These are phyloP conservation scores for Drosophila grimshawi DNA, from an alignment of 1,140 invertebrate species.

Conservation along the genomic window DNA sequence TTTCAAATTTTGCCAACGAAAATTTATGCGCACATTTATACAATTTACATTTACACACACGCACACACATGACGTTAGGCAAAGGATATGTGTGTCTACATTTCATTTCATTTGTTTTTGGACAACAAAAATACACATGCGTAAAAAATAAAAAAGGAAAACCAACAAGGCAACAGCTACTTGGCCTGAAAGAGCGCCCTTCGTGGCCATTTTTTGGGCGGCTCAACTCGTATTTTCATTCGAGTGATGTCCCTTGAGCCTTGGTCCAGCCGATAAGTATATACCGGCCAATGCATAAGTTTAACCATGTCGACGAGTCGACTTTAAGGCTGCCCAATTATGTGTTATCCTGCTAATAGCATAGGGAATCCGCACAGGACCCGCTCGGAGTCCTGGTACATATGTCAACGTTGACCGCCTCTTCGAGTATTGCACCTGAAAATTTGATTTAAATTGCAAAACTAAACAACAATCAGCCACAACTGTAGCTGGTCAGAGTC, in stretches of 20 bases:
- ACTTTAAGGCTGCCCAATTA: constrained; percentile 44
- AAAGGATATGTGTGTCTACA: constrained; percentile 76
- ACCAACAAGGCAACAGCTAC: constrained; percentile 22
- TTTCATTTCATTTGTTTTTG: constrained; percentile 74
- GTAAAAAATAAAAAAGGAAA: constrained; percentile 43
- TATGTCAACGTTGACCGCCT: constrained; percentile 26
- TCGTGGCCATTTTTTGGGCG: constrained; percentile 15
- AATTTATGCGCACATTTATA: constrained; percentile 83
- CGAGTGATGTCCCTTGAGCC: constrained; percentile 11
- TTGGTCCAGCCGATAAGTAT: constrained; percentile 41
- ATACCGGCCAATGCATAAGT: constrained; percentile 12
- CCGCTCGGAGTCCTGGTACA: constrained; percentile 4
- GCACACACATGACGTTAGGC: constrained; percentile 39
- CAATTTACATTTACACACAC: constrained; percentile 74
- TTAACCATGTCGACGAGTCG: constrained; percentile 1
- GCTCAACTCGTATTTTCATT: constrained; percentile 17
- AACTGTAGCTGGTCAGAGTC: constrained; percentile 21
- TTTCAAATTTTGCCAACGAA: constrained; percentile 78
- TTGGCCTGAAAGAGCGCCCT: background rate
- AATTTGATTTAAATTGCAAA: constrained; percentile 80
- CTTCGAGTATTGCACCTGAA: constrained; percentile 61
- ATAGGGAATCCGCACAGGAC: background rate
- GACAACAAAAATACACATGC: constrained; percentile 13
- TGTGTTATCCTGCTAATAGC: constrained; percentile 27
- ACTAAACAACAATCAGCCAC: constrained; percentile 78